These are phyloP conservation scores for Saccostrea glomerata DNA, from an alignment of 1,140 invertebrate genomes.

Conservation along the genomic window DNA sequence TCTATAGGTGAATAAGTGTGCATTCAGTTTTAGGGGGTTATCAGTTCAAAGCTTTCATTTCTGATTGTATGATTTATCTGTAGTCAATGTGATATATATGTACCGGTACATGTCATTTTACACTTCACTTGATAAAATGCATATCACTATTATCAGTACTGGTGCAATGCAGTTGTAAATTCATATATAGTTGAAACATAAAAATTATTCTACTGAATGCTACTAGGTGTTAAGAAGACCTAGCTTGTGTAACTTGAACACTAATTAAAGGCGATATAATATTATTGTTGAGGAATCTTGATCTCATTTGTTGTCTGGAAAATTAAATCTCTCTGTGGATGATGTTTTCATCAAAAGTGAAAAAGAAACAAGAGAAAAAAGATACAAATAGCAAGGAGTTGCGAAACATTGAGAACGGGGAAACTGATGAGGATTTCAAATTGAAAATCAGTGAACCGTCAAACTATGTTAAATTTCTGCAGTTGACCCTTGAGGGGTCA, in stretches of 20 bases:
- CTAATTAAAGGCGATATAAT: too few species aligned
- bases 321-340: background rate
- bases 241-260: too few species aligned
- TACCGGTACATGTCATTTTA: background rate
- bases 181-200: too few species aligned
- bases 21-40: background rate
- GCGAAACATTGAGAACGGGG: background rate
- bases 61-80: conserved; percentile 15
- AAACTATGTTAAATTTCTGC: conserved; percentile 66
- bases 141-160: background rate
- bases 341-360: background rate
- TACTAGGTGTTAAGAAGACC: too few species aligned
- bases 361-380: background rate
- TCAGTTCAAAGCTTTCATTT: conserved; percentile 14
- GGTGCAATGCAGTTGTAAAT: background rate
- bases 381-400: background rate
- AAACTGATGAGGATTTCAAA: conserved; percentile 53
- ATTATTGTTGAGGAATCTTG: too few species aligned
- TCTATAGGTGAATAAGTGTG: background rate
- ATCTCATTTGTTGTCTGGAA: background rate
- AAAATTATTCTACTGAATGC: too few species aligned
- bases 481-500: conserved; percentile 60
- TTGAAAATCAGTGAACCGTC: conserved; percentile 66
- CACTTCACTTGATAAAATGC: background rate
- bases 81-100: background rate